phyloP scores from a whole-genome alignment of 2,888 invertebrate species.

The Caenorhabditis sp. region DNA sequence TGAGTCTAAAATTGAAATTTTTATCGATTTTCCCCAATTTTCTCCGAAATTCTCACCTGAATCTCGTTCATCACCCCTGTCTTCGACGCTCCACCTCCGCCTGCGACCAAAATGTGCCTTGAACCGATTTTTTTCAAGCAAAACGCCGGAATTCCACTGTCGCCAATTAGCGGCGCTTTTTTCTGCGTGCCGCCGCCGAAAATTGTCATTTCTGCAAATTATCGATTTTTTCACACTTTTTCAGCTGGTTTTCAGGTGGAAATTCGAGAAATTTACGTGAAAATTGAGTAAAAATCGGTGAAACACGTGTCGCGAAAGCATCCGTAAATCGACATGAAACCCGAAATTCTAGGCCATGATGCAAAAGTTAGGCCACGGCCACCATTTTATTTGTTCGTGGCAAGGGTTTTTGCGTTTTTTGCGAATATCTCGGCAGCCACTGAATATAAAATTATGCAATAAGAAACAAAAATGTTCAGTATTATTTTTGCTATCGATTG shows the following conservation, averaged over 20 bases:
- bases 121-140: constrained; percentile 76
- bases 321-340: constrained; percentile 18
- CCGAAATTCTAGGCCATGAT: constrained; percentile 32
- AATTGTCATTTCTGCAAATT: constrained; percentile 23
- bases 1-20: constrained; percentile 45
- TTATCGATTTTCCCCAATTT: background rate
- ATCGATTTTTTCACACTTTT: background rate
- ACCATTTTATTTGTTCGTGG: background rate
- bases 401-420: too few relatives aligned
- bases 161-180: constrained; percentile 68
- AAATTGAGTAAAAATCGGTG: too few relatives aligned
- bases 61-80: constrained; percentile 98
- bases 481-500: too few relatives aligned
- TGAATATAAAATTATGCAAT: too few relatives aligned
- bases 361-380: constrained; percentile 9
- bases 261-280: background rate
- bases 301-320: constrained; percentile 33
- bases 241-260: background rate
- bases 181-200: constrained; percentile 27
- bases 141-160: constrained; percentile 75
- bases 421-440: too few relatives aligned
- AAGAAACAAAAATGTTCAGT: too few relatives aligned
- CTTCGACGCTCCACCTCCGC: constrained; percentile 96
- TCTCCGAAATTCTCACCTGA: constrained; percentile 84
- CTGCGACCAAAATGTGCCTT: constrained; percentile 91